These are phyloP conservation scores for Syrmaticus mikado DNA, from an alignment of 2,113 vertebrate genomes.

Conservation along the genomic window DNA sequence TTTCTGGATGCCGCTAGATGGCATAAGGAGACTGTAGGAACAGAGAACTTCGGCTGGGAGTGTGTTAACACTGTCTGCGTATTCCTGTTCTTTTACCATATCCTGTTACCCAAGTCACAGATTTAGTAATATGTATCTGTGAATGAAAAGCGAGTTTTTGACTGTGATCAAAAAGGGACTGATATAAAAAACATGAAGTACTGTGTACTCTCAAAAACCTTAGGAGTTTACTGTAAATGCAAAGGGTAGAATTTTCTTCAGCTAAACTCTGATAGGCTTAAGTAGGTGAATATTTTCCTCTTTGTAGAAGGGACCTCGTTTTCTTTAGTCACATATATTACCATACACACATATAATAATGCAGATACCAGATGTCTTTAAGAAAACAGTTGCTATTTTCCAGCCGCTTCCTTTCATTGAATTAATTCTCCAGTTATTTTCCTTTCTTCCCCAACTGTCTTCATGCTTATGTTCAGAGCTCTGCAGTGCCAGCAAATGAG, in stretches of 20 bases:
- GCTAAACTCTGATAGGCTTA: not conserved
- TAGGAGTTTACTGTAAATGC: not conserved
- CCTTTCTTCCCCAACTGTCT: not conserved
- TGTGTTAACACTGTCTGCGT: accelerated
- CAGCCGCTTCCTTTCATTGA: not conserved
- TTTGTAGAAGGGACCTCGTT: not conserved
- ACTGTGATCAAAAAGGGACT: not conserved
- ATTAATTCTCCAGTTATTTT: not conserved
- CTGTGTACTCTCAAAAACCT: not conserved
- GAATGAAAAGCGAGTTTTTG: not conserved
- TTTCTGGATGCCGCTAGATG: slow-evolving; percentile 64
- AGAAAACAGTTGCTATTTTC: not conserved
- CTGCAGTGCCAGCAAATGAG: not conserved
- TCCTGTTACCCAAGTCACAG: not conserved
- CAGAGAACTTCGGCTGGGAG: accelerated
- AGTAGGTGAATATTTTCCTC: not conserved
- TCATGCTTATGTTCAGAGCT: accelerated
- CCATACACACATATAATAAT: not conserved
- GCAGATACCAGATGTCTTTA: not conserved
- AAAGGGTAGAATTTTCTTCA: not conserved
- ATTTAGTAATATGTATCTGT: not conserved
- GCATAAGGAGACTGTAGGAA: not conserved
- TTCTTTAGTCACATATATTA: not conserved
- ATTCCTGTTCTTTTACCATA: not conserved
- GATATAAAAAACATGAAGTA: not conserved